Base-by-base conservation (phyloP, 1,140 invertebrate genomes). In the Branchinecta lindahli region DNA sequence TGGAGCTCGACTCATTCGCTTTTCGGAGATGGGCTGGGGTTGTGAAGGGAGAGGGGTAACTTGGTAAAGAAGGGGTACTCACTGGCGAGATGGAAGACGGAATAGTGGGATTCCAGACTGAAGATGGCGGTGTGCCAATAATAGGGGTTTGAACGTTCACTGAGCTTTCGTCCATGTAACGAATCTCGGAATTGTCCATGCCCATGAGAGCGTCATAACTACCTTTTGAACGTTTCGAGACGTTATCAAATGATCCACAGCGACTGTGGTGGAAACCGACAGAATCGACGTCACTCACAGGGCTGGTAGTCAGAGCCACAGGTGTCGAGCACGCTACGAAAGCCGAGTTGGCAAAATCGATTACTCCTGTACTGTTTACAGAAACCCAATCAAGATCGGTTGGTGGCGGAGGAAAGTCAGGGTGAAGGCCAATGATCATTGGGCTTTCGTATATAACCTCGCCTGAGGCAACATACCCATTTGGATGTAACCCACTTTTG, bases 91-190 rank as follows among this genome's bases (percentile, higher is more conserved):
- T 44, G 61, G 69, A 69, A 68, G 46, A 47, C 47, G 72, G 73
- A n/a, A 73, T 67, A 15, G 72, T 74, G 46, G 72, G 70, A 15
- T 70, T 70, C 70, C 71, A 72, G 47, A 74, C 73, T 6, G 85
- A 85, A 68, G 85, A 87, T 69, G 84, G 85, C 67, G 87, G 85
- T 76, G 86, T 88, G 77, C 88, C 88, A 66, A 83, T 85, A 2
- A 67, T 67, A 44, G 88, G 88, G 70, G 88, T 88, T 20, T 87
- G 84, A 66, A 92, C 80, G 72, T 88, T 87, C 45, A 92, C 83
- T 8, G 90, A 93, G 78, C 90, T 92, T 76, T 94, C 91, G 76
- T 93, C 91, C 91, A 93, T 92, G 76, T 85, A 94, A 18, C 87
- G 82, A 47, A 93, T 79, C 79, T 93, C 91, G 12, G 87, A 87